These are phyloP conservation scores for Pangasius sanitwongsei DNA, from an alignment of 2,797 vertebrate species.

Conservation along the genomic window DNA sequence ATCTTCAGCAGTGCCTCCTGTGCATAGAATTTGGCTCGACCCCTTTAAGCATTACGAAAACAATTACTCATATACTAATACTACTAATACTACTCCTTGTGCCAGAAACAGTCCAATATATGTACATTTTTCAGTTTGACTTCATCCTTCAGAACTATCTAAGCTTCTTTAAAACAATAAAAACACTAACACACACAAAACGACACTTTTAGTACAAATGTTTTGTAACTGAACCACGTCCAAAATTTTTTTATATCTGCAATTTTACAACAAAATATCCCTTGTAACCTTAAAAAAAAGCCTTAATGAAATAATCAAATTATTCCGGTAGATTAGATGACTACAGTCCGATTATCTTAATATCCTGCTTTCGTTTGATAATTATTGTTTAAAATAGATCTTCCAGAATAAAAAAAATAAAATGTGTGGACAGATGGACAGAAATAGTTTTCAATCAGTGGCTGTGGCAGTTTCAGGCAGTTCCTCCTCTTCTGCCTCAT, in stretches of 20 bases:
- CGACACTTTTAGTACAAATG: background rate
- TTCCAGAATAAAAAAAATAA: background rate
- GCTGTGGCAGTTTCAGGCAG: background rate
- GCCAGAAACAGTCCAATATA: background rate
- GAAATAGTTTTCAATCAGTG: background rate
- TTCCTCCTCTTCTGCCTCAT: slow-evolving; percentile 1
- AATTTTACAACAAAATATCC: background rate
- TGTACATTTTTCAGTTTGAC: background rate
- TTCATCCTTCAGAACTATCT: background rate
- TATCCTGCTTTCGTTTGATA: background rate
- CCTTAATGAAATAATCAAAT: background rate
- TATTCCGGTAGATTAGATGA: background rate
- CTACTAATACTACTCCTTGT: too few relatives aligned
- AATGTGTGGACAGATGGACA: background rate
- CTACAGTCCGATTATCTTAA: background rate
- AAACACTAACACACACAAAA: too few relatives aligned
- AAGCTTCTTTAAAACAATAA: background rate
- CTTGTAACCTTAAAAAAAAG: background rate
- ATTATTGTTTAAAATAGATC: slow-evolving; percentile 5
- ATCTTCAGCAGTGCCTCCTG: background rate
- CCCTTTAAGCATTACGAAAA: background rate
- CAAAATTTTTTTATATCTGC: background rate
- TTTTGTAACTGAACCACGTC: background rate
- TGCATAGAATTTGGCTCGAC: background rate
- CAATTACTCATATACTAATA: background rate